Percentiles rank a stretch among this genome's conserved stretches.
These are phyloP conservation scores for Vultur gryphus DNA, from an alignment of 2,797 vertebrate genomes.

Conservation along the genomic window DNA sequence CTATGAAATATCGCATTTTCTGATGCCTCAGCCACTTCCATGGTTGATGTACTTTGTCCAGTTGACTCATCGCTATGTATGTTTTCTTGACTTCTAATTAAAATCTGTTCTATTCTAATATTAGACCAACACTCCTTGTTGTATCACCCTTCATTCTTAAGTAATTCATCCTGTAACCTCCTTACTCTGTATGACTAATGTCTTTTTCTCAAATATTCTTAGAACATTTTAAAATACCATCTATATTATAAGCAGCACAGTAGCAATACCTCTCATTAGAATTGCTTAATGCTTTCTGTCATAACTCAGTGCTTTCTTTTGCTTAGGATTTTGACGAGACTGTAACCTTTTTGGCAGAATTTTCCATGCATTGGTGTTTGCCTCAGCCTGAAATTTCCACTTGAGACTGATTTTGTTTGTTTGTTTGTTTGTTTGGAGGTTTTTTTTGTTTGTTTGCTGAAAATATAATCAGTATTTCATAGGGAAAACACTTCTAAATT, in stretches of 20 bases:
- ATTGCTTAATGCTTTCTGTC: slow-evolving; percentile 14
- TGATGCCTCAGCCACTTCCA: slow-evolving; percentile 33
- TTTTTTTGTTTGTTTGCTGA: background rate
- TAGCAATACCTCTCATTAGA: slow-evolving; percentile 4
- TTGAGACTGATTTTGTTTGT: background rate
- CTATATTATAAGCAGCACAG: slow-evolving; percentile 45
- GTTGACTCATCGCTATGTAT: slow-evolving; percentile 52
- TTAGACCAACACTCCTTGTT: slow-evolving; percentile 43
- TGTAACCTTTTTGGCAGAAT: slow-evolving; percentile 11
- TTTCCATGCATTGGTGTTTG: slow-evolving; percentile 24
- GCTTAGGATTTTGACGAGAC: background rate
- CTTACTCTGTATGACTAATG: slow-evolving; percentile 56
- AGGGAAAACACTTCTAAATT: background rate
- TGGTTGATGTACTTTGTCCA: slow-evolving; percentile 29
- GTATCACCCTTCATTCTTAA: slow-evolving; percentile 56
- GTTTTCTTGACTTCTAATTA: slow-evolving; percentile 55
- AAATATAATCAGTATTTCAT: background rate
- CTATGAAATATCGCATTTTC: background rate
- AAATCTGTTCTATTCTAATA: slow-evolving; percentile 55
- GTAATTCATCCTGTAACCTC: slow-evolving; percentile 42
- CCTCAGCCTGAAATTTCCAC: background rate
- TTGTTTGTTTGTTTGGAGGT: background rate
- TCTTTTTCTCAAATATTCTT: slow-evolving; percentile 61
- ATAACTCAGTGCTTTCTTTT: slow-evolving; percentile 26
- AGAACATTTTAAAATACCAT: slow-evolving; percentile 54